Percentiles rank a stretch among this genome's conserved stretches.
These are phyloP conservation scores for Zelleria hepariella DNA, from an alignment of 2,888 invertebrate species.

Conservation along the genomic window DNA sequence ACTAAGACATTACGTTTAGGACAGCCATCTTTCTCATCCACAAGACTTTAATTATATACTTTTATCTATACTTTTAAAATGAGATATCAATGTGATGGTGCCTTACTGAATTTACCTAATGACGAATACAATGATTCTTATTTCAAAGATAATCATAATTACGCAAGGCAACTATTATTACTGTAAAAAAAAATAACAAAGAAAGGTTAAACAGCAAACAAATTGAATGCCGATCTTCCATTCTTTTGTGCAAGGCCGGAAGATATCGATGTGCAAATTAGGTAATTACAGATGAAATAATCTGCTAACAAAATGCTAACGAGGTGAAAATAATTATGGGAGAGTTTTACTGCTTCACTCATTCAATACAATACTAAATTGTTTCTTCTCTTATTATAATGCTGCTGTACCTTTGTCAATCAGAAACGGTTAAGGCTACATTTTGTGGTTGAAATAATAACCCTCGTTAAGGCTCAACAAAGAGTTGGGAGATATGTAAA, in stretches of 20 bases:
- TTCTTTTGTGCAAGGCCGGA: background rate
- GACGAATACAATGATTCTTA: background rate
- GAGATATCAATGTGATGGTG: background rate
- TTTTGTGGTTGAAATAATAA: constrained; percentile 67
- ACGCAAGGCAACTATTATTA: background rate
- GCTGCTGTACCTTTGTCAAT: constrained; percentile 51
- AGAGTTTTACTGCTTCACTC: constrained; percentile 26
- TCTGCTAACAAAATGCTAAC: constrained; percentile 46
- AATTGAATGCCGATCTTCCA: background rate
- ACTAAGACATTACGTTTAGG: constrained; percentile 54
- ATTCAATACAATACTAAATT: constrained; percentile 21
- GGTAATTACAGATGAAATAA: constrained; percentile 36
- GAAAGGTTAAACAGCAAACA: background rate
- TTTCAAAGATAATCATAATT: background rate
- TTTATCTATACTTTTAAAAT: constrained; percentile 2
- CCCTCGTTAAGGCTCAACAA: constrained; percentile 56
- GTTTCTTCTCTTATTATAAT: constrained; percentile 42
- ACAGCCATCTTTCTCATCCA: constrained; percentile 40
- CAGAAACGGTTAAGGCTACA: constrained; percentile 48
- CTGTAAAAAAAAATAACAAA: background rate
- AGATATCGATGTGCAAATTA: constrained; percentile 18
- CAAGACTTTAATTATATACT: constrained; percentile 3
- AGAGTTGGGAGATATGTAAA: constrained; percentile 62
- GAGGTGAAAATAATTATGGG: constrained; percentile 45
- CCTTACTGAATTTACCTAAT: background rate